phyloP scores from a whole-genome alignment of 53 echinoderm and acorn worm species.

The Echinarachnius parma region DNA sequence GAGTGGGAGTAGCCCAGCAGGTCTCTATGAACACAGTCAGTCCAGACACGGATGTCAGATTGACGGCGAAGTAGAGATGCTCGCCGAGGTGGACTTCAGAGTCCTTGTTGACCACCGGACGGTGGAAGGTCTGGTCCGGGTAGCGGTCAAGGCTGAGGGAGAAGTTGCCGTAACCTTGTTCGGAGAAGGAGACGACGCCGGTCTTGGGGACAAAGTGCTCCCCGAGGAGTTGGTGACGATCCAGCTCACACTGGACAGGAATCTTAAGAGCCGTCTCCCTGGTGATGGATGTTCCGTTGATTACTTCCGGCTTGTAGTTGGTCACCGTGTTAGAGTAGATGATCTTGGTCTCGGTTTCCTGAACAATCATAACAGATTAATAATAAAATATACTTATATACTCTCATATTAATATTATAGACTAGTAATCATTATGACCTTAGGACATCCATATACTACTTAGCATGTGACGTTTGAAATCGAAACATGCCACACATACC shows the following conservation, averaged over 20 bases:
- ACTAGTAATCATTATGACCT: no score
- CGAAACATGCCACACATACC: no score
- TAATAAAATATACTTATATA: no score
- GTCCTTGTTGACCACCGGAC: not conserved
- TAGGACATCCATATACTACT: no score
- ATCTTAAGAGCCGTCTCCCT: slow-evolving; percentile 13
- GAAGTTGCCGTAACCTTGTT: slow-evolving; percentile 18
- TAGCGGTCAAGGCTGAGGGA: slow-evolving; percentile 40
- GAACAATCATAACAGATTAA: no score
- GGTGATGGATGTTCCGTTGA: slow-evolving; percentile 9
- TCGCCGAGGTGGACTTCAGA: slow-evolving; percentile 12
- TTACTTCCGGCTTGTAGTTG: slow-evolving; percentile 15
- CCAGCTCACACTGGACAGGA: slow-evolving; percentile 16
- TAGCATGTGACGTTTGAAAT: no score
- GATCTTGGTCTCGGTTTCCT: slow-evolving; percentile 24
- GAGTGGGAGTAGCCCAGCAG: slow-evolving; percentile 39
- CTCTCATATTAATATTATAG: no score
- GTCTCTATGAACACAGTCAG: slow-evolving; percentile 23
- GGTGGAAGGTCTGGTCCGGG: slow-evolving; percentile 7
- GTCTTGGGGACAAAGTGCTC: slow-evolving; percentile 18
- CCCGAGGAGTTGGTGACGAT: slow-evolving; percentile 7
- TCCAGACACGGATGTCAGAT: slow-evolving; percentile 14
- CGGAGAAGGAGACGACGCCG: not conserved
- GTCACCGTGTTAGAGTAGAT: slow-evolving; percentile 35
- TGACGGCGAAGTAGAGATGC: slow-evolving; percentile 25